Evolutionary conservation across 2,888 invertebrate genomes (phyloP).

Genomic region (Nowickia ferox): DNA sequence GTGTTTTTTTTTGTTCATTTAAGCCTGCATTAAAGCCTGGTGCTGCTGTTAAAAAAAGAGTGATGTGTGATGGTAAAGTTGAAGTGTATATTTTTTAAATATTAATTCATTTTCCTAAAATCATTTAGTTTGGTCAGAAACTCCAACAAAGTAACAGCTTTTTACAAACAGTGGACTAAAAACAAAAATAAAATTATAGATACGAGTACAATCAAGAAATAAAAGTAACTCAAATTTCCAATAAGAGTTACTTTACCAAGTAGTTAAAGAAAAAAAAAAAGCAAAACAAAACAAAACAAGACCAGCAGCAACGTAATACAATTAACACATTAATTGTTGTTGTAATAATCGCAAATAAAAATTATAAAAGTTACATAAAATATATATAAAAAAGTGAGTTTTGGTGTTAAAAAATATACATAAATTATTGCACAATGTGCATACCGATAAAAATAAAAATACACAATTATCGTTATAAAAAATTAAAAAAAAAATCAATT

Average conservation of each 20-base stretch:
- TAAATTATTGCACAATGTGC: slow-evolving; percentile 8
- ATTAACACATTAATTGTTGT: slow-evolving; percentile 64
- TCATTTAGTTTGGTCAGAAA: slow-evolving; percentile 81
- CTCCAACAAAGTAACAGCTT: slow-evolving; percentile 80
- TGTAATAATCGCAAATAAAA: slow-evolving; percentile 36
- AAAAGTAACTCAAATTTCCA: slow-evolving; percentile 57
- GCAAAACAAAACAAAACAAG: slow-evolving; percentile 32
- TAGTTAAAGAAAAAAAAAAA: slow-evolving; percentile 23
- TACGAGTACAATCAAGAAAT: slow-evolving; percentile 39
- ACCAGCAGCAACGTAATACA: slow-evolving; percentile 49
- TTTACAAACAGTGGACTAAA: slow-evolving; percentile 38
- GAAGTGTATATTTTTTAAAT: slow-evolving; percentile 78
- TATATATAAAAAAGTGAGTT: slow-evolving; percentile 58
- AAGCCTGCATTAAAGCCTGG: slow-evolving; percentile 28
- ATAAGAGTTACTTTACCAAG: slow-evolving; percentile 55
- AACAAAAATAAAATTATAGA: slow-evolving; percentile 43
- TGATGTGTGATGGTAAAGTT: slow-evolving; percentile 18
- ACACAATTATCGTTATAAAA: not conserved
- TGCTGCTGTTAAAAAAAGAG: slow-evolving; percentile 32
- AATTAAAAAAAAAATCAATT: not conserved
- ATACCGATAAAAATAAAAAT: slow-evolving; percentile 1
- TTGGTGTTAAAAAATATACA: slow-evolving; percentile 30
- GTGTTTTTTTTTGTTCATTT: slow-evolving; percentile 3
- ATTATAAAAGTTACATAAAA: slow-evolving; percentile 59
- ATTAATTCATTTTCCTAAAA: slow-evolving; percentile 81